These are phyloP conservation scores for Buceros bicornis DNA, from an alignment of 2,797 vertebrate genomes.

Conservation along the genomic window DNA sequence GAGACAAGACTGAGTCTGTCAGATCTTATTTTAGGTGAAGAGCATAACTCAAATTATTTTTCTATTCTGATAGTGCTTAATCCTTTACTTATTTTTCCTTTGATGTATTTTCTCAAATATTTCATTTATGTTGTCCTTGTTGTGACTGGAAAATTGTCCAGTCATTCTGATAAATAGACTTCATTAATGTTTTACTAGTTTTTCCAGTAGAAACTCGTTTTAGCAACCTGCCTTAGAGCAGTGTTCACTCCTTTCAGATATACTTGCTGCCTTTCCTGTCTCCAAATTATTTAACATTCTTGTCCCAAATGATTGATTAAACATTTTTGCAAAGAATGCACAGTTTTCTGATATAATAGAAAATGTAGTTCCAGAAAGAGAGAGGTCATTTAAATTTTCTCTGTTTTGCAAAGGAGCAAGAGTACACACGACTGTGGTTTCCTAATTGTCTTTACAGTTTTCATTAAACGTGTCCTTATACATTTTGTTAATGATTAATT, in stretches of 20 bases:
- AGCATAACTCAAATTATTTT: slow-evolving; percentile 29
- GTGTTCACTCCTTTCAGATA: background rate
- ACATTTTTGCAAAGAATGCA: background rate
- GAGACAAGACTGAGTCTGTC: slow-evolving; percentile 33
- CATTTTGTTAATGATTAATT: background rate
- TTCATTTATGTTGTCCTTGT: background rate
- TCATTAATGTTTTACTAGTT: background rate
- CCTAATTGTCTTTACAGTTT: background rate
- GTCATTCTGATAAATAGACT: background rate
- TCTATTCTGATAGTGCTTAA: background rate
- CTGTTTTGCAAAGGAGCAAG: background rate
- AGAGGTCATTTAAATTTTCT: background rate
- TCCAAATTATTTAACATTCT: background rate
- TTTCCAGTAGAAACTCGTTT: background rate
- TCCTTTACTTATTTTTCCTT: background rate
- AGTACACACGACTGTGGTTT: background rate
- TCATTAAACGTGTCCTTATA: background rate
- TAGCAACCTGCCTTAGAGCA: background rate
- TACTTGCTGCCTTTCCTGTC: background rate
- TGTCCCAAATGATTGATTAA: background rate
- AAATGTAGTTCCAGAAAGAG: background rate
- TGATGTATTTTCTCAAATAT: background rate
- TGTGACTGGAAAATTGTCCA: background rate
- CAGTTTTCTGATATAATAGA: background rate
- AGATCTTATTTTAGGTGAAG: slow-evolving; percentile 38